A percentile compares a stretch with the other conserved stretches of the same genome.
Conservation (phyloP, 2,888 invertebrate genomes). For the Cerastis leucographa region DNA sequence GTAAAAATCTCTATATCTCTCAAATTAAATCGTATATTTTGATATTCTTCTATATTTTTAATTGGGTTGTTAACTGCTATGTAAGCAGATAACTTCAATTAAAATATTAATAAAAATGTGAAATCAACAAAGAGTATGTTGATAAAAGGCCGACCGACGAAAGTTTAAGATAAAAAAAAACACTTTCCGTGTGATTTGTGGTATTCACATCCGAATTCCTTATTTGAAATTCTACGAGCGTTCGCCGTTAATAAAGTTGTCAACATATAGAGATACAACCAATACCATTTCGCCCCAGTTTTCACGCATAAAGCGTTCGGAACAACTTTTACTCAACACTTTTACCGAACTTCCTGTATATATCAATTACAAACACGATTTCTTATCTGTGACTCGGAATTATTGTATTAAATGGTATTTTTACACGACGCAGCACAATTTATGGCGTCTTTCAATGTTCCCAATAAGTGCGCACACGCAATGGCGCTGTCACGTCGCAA, state of each 20-base stretch:
- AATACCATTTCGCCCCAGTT: slow-evolving; percentile 54
- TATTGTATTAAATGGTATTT: slow-evolving; percentile 80
- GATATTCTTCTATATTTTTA: slow-evolving; percentile 28
- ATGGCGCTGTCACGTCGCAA: slow-evolving; percentile 75
- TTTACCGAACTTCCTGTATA: slow-evolving; percentile 61
- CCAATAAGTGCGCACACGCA: slow-evolving; percentile 82
- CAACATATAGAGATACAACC: slow-evolving; percentile 34
- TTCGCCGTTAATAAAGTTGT: slow-evolving; percentile 55
- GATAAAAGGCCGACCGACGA: slow-evolving; percentile 23
- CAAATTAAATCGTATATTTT: slow-evolving; percentile 50
- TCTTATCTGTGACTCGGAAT: slow-evolving; percentile 66
- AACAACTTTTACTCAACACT: slow-evolving; percentile 59
- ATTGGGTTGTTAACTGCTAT: slow-evolving; percentile 36
- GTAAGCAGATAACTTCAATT: slow-evolving; percentile 40
- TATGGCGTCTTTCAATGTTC: slow-evolving; percentile 81
- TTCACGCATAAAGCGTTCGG: slow-evolving; percentile 46
- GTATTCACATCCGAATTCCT: slow-evolving; percentile 45
- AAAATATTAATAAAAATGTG: slow-evolving; percentile 40
- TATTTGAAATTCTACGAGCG: slow-evolving; percentile 53
- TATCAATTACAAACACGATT: slow-evolving; percentile 66
- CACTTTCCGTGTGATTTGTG: slow-evolving; percentile 52
- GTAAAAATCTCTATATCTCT: slow-evolving; percentile 49
- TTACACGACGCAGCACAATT: slow-evolving; percentile 75
- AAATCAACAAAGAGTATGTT: slow-evolving; percentile 28
- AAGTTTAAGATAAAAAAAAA: slow-evolving; percentile 46